phyloP scores from a whole-genome alignment of 1,140 invertebrate species.

The Lethrus apterus region DNA sequence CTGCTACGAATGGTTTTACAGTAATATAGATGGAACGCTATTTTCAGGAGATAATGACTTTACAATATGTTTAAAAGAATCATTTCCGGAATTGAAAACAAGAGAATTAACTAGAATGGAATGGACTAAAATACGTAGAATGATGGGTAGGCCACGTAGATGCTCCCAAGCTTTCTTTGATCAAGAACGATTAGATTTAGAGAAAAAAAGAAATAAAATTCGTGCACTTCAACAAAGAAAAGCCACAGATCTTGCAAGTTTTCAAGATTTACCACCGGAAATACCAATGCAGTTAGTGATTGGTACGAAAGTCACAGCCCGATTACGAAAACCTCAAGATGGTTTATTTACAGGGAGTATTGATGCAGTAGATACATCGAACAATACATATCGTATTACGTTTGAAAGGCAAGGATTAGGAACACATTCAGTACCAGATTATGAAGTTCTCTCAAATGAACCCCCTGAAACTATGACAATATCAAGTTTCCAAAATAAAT shows the following conservation, averaged over 20 bases:
- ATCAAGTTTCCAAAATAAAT: conserved; percentile 75
- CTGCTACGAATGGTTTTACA: conserved; percentile 99
- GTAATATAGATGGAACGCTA: conserved; percentile 90
- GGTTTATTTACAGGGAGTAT: conserved; percentile 94
- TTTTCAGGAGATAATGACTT: conserved; percentile 98
- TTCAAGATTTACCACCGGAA: conserved; percentile 90
- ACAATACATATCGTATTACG: conserved; percentile 95
- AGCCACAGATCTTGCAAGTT: conserved; percentile 64
- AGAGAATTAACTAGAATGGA: conserved; percentile 80
- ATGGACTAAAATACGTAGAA: conserved; percentile 90
- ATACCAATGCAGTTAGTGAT: conserved; percentile 94
- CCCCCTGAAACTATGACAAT: conserved; percentile 84
- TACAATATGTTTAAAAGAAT: conserved; percentile 86
- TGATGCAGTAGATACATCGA: conserved; percentile 94
- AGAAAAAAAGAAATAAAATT: conserved; percentile 86
- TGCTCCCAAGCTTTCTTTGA: conserved; percentile 92
- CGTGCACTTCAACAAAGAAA: conserved; percentile 91
- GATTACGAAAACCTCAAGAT: conserved; percentile 88
- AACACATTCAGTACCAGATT: conserved; percentile 94
- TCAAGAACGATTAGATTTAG: conserved; percentile 86
- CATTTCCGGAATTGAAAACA: conserved; percentile 87
- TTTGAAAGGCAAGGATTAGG: conserved; percentile 91
- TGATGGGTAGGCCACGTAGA: conserved; percentile 95
- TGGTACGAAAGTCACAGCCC: conserved; percentile 90
- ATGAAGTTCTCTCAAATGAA: conserved; percentile 92